Conservation (phyloP, 2,113 vertebrate genomes). For the Dolichallabes microphthalmus region DNA sequence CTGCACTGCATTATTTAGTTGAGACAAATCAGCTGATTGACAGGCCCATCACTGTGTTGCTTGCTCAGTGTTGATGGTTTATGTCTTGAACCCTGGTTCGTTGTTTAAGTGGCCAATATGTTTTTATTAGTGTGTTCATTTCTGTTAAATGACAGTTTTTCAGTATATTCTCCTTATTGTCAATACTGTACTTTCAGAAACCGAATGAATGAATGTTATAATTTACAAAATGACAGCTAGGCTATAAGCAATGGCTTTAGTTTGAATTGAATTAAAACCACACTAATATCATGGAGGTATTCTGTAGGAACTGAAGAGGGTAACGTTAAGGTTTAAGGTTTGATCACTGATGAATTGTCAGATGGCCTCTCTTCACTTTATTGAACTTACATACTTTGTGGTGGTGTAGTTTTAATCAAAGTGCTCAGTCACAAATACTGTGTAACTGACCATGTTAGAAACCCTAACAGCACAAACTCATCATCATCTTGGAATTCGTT, state of each 20-base stretch:
- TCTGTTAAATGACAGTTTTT: neutral
- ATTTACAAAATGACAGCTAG: neutral
- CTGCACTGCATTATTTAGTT: constrained; percentile 36
- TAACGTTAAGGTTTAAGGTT: neutral
- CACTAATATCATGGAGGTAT: neutral
- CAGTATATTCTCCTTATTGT: neutral
- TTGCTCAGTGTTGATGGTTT: neutral
- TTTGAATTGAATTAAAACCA: neutral
- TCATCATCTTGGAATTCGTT: neutral
- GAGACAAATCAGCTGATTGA: constrained; percentile 41
- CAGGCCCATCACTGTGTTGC: constrained; percentile 22
- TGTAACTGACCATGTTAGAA: neutral
- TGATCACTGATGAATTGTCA: neutral
- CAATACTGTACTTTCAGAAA: neutral
- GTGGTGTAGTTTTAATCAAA: neutral
- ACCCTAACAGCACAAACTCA: neutral
- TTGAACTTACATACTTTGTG: neutral
- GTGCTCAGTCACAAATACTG: neutral
- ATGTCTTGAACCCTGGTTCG: neutral
- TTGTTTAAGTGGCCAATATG: neutral
- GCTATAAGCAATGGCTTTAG: neutral
- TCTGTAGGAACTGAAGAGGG: neutral
- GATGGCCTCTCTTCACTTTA: neutral
- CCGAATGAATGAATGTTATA: neutral
- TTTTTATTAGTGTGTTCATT: neutral